phyloP scores from a whole-genome alignment of 2,888 invertebrate genomes.

The Venustoraphidia nigricollis region DNA sequence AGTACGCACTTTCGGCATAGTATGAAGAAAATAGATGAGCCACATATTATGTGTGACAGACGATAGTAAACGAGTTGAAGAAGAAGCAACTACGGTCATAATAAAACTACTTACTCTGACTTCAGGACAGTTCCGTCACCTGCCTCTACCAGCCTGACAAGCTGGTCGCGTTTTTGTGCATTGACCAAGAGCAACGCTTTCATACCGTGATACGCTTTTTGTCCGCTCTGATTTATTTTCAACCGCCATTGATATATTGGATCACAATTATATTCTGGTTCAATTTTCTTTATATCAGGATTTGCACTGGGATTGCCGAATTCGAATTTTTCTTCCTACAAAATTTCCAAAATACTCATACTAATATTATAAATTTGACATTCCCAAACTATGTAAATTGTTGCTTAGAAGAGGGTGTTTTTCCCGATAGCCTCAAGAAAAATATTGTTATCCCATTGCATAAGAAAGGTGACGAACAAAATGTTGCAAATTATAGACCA shows the following conservation, averaged over 20 bases:
- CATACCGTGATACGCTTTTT: slow-evolving; percentile 28
- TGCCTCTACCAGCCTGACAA: slow-evolving; percentile 54
- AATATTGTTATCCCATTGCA: too few species aligned
- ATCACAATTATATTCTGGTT: slow-evolving; percentile 28
- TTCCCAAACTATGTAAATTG: too few species aligned
- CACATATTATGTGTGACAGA: too few species aligned
- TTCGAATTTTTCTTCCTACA: slow-evolving; percentile 66
- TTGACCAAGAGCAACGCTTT: slow-evolving; percentile 41
- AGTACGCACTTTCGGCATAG: too few species aligned
- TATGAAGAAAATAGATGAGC: too few species aligned
- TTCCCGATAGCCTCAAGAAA: too few species aligned
- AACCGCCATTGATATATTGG: slow-evolving; percentile 58
- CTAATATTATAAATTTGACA: too few species aligned
- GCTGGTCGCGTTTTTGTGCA: slow-evolving; percentile 37
- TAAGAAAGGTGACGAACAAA: too few species aligned
- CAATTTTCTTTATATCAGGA: slow-evolving; percentile 29
- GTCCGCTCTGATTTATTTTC: slow-evolving; percentile 28
- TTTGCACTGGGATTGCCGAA: slow-evolving; percentile 64
- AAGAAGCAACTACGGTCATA: too few species aligned
- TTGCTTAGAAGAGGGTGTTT: too few species aligned
- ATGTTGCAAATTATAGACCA: too few species aligned
- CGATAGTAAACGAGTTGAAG: too few species aligned
- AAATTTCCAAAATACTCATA: slow-evolving; percentile 12
- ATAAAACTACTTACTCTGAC: slow-evolving; percentile 30
- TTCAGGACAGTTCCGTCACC: slow-evolving; percentile 59